phyloP scores from a whole-genome alignment of 1,140 invertebrate species.

The Zaprionus africanus region DNA sequence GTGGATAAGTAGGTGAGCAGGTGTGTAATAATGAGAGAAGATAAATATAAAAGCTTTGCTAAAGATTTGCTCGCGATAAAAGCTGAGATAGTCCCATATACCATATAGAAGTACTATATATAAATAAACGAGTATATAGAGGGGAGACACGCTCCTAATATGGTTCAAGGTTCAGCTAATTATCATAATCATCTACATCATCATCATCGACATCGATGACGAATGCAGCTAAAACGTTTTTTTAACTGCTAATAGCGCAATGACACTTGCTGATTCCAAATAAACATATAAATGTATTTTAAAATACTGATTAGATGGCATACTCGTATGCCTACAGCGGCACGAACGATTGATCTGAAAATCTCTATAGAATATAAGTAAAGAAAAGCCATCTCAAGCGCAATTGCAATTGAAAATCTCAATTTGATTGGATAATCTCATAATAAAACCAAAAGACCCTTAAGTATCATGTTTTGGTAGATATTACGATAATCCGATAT shows the following conservation, averaged over 20 bases:
- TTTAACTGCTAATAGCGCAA: slow-evolving; percentile 21
- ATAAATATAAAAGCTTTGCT: slow-evolving; percentile 22
- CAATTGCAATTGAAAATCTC: too few species aligned
- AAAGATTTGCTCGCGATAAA: slow-evolving; percentile 23
- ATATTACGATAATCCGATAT: slow-evolving; percentile 3
- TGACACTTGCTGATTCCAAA: slow-evolving; percentile 21
- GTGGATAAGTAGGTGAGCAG: slow-evolving; percentile 20
- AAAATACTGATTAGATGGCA: background rate
- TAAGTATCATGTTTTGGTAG: background rate
- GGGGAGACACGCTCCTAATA: slow-evolving; percentile 27
- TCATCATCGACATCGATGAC: slow-evolving; percentile 42
- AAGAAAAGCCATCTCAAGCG: too few species aligned
- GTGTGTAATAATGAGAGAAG: slow-evolving; percentile 36
- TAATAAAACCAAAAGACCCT: background rate
- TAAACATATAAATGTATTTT: background rate
- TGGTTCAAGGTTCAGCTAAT: slow-evolving; percentile 47
- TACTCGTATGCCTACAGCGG: background rate
- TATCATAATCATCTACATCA: slow-evolving; percentile 34
- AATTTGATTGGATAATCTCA: background rate
- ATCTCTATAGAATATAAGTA: too few species aligned
- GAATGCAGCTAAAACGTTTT: slow-evolving; percentile 23
- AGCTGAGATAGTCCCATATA: slow-evolving; percentile 24
- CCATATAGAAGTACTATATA: background rate
- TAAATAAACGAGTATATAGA: background rate
- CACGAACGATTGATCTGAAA: background rate